Evolutionary conservation across 1,140 invertebrate species (phyloP).

Genomic region (Trigoniulus corallinus): DNA sequence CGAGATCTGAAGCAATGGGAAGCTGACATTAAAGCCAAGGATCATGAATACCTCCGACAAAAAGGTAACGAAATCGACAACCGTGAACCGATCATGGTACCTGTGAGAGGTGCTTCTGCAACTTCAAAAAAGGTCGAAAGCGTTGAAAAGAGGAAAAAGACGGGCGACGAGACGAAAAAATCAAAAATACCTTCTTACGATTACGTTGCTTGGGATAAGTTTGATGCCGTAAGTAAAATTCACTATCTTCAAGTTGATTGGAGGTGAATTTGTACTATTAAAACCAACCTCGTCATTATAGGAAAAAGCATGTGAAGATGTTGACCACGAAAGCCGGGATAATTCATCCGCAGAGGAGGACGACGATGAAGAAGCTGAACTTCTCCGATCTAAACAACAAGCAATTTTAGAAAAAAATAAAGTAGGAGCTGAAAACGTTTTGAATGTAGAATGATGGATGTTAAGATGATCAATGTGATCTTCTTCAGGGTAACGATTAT

Average conservation of each 20-base stretch:
- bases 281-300: conserved; percentile 20
- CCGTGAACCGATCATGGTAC: background rate
- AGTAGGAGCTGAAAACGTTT: conserved; percentile 19
- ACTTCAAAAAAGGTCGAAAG: conserved; percentile 27
- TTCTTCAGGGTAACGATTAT: conserved; percentile 53
- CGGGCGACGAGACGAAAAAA: conserved; percentile 20
- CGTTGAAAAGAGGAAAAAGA: conserved; percentile 30
- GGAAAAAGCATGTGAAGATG: conserved; percentile 25
- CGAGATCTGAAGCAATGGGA: conserved; percentile 68
- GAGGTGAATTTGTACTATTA: background rate
- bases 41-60: conserved; percentile 33
- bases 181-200: conserved; percentile 37
- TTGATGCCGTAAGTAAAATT: conserved; percentile 45
- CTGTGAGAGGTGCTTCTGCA: conserved; percentile 1
- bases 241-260: background rate
- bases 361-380: conserved; percentile 23
- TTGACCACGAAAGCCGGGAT: conserved; percentile 11
- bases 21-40: conserved; percentile 62
- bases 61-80: conserved; percentile 5
- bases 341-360: conserved; percentile 21
- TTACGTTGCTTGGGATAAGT: conserved; percentile 60
- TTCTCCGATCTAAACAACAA: conserved; percentile 24
- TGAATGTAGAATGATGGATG: conserved; percentile 1
- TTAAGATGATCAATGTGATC: too few relatives aligned
- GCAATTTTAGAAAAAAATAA: conserved; percentile 28